Percentiles rank a stretch among this genome's conserved stretches.
These are phyloP conservation scores for Phaonia tiefii DNA, from an alignment of 2,888 invertebrate genomes.

Conservation along the genomic window DNA sequence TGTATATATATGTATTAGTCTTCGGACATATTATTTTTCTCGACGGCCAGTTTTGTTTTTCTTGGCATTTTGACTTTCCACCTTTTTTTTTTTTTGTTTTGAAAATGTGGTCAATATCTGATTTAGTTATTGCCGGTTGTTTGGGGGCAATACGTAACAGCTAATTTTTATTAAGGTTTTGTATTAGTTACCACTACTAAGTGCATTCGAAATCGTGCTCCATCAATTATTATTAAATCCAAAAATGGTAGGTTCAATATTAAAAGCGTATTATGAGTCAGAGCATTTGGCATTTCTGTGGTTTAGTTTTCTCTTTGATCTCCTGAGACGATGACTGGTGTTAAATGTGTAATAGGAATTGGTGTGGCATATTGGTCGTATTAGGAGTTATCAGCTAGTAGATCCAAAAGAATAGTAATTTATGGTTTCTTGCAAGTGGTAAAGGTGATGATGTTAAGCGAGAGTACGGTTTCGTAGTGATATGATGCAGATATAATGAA, in stretches of 20 bases:
- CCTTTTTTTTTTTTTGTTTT: background rate
- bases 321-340: constrained; percentile 16
- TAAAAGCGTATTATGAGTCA: constrained; percentile 3
- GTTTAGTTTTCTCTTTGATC: background rate
- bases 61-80: background rate
- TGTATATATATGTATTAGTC: background rate
- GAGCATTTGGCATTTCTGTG: no score
- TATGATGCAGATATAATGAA: no score
- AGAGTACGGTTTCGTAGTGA: no score
- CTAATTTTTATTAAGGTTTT: constrained; percentile 50
- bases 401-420: no score
- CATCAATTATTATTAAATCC: constrained; percentile 48
- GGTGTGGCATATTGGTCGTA: constrained; percentile 4
- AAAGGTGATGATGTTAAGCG: no score
- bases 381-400: background rate
- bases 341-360: constrained; percentile 10
- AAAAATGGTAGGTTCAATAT: constrained; percentile 25
- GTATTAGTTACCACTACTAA: background rate
- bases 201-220: constrained; percentile 29
- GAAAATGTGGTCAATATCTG: constrained; percentile 25
- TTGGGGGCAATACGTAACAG: constrained; percentile 14
- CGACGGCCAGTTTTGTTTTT: background rate
- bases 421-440: no score
- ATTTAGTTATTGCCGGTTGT: constrained; percentile 41
- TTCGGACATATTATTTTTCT: background rate